These are phyloP conservation scores for Piliocolobus tephrosceles DNA, from an alignment of 2,113 vertebrate species.

Conservation along the genomic window DNA sequence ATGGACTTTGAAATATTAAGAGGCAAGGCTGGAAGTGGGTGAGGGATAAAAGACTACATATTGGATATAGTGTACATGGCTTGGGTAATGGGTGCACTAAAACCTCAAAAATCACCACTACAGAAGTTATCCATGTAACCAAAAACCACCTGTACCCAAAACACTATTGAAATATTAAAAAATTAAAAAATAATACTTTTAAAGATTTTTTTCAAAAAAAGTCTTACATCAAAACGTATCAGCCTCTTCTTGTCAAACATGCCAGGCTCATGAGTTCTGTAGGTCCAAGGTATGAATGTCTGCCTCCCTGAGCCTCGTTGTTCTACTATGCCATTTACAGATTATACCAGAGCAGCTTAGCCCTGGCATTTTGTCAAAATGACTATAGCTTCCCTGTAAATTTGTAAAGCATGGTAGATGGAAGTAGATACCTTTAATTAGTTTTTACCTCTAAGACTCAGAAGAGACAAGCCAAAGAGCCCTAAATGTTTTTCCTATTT, in stretches of 20 bases:
- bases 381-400: not conserved
- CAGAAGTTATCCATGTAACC: too few species aligned
- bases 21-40: too few species aligned
- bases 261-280: not conserved
- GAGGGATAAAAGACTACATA: too few species aligned
- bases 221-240: not conserved
- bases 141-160: too few species aligned
- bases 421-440: slow-evolving; percentile 19
- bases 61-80: too few species aligned
- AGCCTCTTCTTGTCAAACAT: not conserved
- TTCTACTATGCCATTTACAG: not conserved
- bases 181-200: not conserved
- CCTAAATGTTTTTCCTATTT: not conserved
- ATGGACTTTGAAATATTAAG: too few species aligned
- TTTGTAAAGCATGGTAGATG: not conserved
- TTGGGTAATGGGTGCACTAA: too few species aligned
- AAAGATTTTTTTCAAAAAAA: not conserved
- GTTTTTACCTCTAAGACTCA: slow-evolving; percentile 3
- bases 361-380: not conserved
- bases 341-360: not conserved
- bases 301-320: not conserved
- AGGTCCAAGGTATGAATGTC: not conserved
- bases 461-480: slow-evolving; percentile 9
- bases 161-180: too few species aligned
- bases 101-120: too few species aligned